A percentile compares a stretch with the other conserved stretches of the same genome.
These are phyloP conservation scores for Malurus alboscapulatus DNA, from an alignment of 2,113 vertebrate genomes.

Conservation along the genomic window DNA sequence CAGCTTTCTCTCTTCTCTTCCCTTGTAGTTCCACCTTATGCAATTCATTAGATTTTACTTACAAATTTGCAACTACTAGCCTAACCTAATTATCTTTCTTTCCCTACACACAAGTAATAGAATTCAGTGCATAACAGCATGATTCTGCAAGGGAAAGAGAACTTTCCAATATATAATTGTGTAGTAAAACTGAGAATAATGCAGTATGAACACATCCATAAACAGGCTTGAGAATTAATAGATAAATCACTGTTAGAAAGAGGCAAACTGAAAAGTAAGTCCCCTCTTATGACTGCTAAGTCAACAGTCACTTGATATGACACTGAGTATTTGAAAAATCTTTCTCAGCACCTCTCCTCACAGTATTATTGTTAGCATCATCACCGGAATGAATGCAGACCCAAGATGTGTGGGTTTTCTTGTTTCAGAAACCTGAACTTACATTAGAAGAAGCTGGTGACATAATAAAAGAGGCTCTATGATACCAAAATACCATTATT, in stretches of 20 bases:
- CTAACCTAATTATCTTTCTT: not conserved
- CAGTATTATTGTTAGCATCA: not conserved
- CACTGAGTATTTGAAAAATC: not conserved
- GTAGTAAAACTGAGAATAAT: not conserved
- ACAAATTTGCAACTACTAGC: not conserved
- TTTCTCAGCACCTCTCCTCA: not conserved
- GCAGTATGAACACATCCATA: not conserved
- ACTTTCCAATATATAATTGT: not conserved
- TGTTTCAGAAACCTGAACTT: constrained; percentile 32
- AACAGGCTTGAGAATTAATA: not conserved
- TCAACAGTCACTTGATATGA: not conserved
- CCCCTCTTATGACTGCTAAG: not conserved
- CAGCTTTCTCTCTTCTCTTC: not conserved
- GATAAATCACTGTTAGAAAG: not conserved
- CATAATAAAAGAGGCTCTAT: not conserved
- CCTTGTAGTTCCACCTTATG: not conserved
- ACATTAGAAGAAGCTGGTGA: not conserved
- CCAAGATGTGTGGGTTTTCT: not conserved
- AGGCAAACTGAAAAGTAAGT: not conserved
- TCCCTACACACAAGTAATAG: not conserved
- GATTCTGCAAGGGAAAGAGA: not conserved
- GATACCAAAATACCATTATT: not conserved
- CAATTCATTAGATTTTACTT: not conserved
- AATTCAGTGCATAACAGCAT: not conserved
- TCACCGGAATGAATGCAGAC: not conserved